phyloP scores from a whole-genome alignment of 2,797 vertebrate species.

The Anas capensis region DNA sequence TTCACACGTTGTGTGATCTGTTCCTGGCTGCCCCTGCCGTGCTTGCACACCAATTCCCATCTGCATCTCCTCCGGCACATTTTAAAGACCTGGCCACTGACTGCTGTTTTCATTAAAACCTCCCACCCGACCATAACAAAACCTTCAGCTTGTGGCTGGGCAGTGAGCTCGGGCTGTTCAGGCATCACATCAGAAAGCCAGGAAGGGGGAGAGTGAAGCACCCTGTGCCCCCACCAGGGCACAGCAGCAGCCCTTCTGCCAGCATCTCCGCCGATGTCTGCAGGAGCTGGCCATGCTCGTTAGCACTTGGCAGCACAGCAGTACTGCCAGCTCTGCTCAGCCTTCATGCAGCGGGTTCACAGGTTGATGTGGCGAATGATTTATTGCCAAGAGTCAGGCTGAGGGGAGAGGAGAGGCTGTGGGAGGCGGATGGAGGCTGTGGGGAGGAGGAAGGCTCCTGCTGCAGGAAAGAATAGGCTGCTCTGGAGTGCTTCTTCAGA shows the following conservation, averaged over 20 bases:
- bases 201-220: background rate
- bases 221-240: accelerated
- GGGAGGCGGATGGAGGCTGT: background rate
- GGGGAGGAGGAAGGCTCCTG: background rate
- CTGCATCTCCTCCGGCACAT: background rate
- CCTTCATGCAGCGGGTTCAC: background rate
- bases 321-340: background rate
- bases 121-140: background rate
- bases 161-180: background rate
- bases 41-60: background rate
- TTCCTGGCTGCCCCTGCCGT: background rate
- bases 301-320: background rate
- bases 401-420: background rate
- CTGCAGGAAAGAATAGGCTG: background rate
- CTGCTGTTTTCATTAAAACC: background rate
- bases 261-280: background rate
- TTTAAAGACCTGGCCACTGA: background rate
- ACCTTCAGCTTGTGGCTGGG: background rate
- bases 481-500: background rate
- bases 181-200: background rate
- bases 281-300: background rate
- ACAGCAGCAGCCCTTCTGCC: background rate
- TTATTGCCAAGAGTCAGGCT: background rate
- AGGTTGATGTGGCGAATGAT: accelerated
- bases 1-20: background rate